Conservation (phyloP, 2,797 vertebrate species). For the Cyclura pinguis region DNA sequence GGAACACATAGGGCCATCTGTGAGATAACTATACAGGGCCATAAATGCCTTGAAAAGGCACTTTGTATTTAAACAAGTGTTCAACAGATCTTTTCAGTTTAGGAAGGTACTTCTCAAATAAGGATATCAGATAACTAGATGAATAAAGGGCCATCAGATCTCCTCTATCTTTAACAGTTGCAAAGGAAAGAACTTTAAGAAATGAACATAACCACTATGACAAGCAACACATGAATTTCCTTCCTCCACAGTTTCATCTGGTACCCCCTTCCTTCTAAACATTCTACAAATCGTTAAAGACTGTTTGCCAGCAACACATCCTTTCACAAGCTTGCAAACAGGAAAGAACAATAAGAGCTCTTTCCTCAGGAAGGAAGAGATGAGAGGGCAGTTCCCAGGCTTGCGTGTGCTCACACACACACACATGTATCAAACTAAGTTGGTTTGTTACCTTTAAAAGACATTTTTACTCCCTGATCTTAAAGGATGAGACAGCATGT, state of each 20-base stretch:
- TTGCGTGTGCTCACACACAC: too few relatives aligned
- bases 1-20: neutral
- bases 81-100: neutral
- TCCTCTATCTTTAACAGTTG: neutral
- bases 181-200: too few relatives aligned
- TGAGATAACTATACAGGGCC: neutral
- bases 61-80: neutral
- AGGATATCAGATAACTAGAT: neutral
- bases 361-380: conserved; percentile 32
- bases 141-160: neutral
- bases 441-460: neutral
- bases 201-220: too few relatives aligned
- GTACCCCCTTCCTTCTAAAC: neutral
- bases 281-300: neutral
- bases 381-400: neutral
- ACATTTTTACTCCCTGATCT: neutral
- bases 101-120: neutral
- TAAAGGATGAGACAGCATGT: neutral
- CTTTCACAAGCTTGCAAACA: neutral
- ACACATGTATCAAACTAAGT: neutral
- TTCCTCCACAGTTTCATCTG: neutral
- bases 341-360: neutral
- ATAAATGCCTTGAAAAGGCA: neutral
- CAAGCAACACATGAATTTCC: neutral
- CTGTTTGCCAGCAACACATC: neutral